These are phyloP conservation scores for Pholis gunnellus DNA, from an alignment of 2,113 vertebrate genomes.

Conservation along the genomic window DNA sequence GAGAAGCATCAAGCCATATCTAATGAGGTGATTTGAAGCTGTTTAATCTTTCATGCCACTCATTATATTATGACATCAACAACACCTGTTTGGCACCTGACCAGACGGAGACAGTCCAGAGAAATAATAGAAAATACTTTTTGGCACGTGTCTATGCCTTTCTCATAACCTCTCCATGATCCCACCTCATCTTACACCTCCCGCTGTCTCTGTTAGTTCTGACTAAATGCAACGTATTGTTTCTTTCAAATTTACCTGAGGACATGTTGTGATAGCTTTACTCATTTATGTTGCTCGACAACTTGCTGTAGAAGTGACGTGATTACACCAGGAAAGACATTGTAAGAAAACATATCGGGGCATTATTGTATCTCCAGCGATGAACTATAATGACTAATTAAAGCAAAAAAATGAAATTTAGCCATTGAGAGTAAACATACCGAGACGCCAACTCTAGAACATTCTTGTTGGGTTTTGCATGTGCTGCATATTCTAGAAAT, in stretches of 20 bases:
- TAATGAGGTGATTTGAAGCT: not conserved
- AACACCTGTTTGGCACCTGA: conserved; percentile 11
- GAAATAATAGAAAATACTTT: conserved; percentile 12
- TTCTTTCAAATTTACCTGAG: conserved; percentile 4
- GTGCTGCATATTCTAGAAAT: conserved; percentile 15
- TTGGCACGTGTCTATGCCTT: conserved; percentile 29
- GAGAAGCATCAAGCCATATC: not conserved
- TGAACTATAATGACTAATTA: not conserved
- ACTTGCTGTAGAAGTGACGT: not conserved
- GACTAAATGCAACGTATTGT: conserved; percentile 18
- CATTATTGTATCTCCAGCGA: not conserved
- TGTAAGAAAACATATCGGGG: not conserved
- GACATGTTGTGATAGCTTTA: not conserved
- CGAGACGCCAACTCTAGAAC: not conserved
- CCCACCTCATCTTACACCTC: conserved; percentile 8
- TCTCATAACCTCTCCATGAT: conserved; percentile 39
- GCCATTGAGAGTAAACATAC: not conserved
- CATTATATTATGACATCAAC: not conserved
- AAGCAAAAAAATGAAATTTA: not conserved
- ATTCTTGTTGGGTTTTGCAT: not conserved
- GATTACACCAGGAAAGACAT: not conserved
- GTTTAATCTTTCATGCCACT: not conserved
- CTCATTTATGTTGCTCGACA: not conserved
- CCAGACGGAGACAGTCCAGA: not conserved
- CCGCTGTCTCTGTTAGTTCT: conserved; percentile 8